phyloP scores from a whole-genome alignment of 2,888 invertebrate genomes.

The Sycophila texana region DNA sequence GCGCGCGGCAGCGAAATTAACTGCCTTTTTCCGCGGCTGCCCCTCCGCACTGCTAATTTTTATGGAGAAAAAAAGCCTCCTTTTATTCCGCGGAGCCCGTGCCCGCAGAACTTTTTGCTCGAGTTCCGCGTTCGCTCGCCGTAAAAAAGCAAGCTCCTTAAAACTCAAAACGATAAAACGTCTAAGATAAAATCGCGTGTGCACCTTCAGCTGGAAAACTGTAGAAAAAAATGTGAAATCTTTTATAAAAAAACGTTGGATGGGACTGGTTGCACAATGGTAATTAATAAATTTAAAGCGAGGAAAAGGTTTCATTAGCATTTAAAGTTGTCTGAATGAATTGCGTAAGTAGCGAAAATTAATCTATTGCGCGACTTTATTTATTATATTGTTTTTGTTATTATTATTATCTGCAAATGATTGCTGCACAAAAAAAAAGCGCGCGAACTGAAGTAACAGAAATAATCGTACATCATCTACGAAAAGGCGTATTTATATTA shows the following conservation, averaged over 20 bases:
- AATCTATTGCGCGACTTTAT: no score
- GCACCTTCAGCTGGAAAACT: not conserved
- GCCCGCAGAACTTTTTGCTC: not conserved
- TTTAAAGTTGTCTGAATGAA: no score
- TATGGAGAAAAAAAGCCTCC: not conserved
- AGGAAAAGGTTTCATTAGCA: no score
- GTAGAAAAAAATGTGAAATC: no score
- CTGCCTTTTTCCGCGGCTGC: not conserved
- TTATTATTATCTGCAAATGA: not conserved
- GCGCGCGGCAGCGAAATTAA: conserved; percentile 31
- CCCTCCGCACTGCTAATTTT: conserved; percentile 31
- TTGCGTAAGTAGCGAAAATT: no score
- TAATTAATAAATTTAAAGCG: no score
- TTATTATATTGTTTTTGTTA: no score
- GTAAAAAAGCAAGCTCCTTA: not conserved
- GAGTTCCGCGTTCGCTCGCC: not conserved
- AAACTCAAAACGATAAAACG: not conserved
- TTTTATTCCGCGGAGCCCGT: not conserved
- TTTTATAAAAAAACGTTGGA: no score
- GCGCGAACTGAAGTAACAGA: not conserved
- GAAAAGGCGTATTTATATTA: conserved; percentile 22
- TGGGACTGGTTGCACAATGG: no score
- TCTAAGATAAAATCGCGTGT: not conserved
- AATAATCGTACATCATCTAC: conserved; percentile 4
- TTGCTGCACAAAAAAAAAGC: not conserved